Conservation (phyloP, 2,888 invertebrate species). For the Busseola fusca region DNA sequence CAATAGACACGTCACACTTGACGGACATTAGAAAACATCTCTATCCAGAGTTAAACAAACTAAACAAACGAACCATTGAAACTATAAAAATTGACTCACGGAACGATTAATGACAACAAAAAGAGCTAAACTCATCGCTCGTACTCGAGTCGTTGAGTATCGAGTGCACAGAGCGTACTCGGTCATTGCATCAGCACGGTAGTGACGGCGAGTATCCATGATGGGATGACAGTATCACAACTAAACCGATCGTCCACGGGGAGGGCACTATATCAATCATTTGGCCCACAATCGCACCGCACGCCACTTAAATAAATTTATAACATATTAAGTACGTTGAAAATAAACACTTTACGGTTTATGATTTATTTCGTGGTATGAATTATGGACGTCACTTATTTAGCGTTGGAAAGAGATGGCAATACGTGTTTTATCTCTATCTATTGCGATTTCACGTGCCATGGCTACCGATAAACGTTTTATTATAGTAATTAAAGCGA, state of each 20-base stretch:
- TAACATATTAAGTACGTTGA: constrained; percentile 88
- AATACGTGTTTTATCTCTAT: constrained; percentile 79
- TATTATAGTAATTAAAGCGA: constrained; percentile 86
- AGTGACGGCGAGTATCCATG: constrained; percentile 64
- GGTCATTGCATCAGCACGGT: constrained; percentile 67
- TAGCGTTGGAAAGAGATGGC: constrained; percentile 78
- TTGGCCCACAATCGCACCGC: constrained; percentile 83
- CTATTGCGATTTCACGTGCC: constrained; percentile 84
- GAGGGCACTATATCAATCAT: constrained; percentile 87
- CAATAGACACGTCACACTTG: constrained; percentile 58
- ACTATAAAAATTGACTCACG: constrained; percentile 65
- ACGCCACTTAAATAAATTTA: constrained; percentile 89
- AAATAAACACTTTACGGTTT: constrained; percentile 88
- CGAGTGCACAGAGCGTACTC: constrained; percentile 60
- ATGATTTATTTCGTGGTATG: constrained; percentile 88
- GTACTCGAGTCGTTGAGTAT: constrained; percentile 75
- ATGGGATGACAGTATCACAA: constrained; percentile 80
- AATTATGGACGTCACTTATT: constrained; percentile 85
- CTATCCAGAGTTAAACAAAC: constrained; percentile 57
- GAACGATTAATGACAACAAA: constrained; percentile 74
- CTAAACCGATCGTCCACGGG: constrained; percentile 78
- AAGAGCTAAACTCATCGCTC: constrained; percentile 75
- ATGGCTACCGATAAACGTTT: constrained; percentile 85
- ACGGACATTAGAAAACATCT: constrained; percentile 61
- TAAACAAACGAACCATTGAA: constrained; percentile 54